Evolutionary conservation across 2,113 vertebrate species (phyloP), one percentile per base, ranked within the genome.

Genomic region (Lycaon pictus): DNA sequence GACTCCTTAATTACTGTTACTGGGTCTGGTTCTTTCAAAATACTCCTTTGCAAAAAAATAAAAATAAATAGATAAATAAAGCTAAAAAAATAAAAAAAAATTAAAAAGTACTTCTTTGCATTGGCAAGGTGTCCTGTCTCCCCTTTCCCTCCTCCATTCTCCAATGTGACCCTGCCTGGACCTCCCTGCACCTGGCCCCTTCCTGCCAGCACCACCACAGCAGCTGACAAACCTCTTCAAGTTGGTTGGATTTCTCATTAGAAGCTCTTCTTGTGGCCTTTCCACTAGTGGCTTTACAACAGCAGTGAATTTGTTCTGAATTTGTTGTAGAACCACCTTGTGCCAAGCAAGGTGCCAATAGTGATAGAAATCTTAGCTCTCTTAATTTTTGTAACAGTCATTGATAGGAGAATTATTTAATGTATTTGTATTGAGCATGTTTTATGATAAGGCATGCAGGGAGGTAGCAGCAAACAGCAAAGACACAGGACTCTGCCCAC

Each of bases 171-270:
- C 8, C 58, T 95, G n/a, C 25, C 16, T 80, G 29, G 53, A 67
- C 11, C n/a, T 88, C 74, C 7, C 11, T 53, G n/a, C 12, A 23
- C 12, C 20, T 43, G 67, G 25, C 15, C 12, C 1, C 7, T 91
- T 88, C 82, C 65, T 81, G 9, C 58, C 71, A 71, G 76, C 83
- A 80, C 67, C 37, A 37, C 51, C 37, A n/a, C 32, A 71, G 22
- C 1, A 25, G 27, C 27, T 94, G 53, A 22, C 37, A 76, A 17
- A 74, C 29, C 20, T 62, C 65, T 94, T 94, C 37, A 55, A 1
- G 89, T 92, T 69, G 58, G 13, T 60, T 86, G 19, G 22, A 37
- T 74, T 92, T 94, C 76, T 92, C 58, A 62, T 76, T 84, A 69
- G 17, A 82, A 84, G 9, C 20, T 13, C 20, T 72, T 77, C 9